Evolutionary conservation across 2,888 invertebrate species (phyloP).

Genomic region (Rhagium mordax): DNA sequence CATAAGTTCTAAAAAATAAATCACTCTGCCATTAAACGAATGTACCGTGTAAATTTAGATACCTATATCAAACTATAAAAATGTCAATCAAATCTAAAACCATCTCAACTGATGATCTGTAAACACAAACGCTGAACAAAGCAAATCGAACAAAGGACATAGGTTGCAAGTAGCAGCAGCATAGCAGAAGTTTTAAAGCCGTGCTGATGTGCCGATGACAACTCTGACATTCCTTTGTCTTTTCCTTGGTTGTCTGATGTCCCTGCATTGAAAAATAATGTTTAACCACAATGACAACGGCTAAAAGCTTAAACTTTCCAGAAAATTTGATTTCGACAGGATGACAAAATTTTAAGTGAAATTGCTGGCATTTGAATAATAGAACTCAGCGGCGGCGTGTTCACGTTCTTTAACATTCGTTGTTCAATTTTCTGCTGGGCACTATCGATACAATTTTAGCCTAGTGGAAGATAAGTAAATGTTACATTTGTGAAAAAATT

Average conservation of each 20-base stretch:
- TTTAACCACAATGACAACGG: conserved; percentile 5
- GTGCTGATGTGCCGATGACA: conserved; percentile 14
- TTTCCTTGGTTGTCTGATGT: background rate
- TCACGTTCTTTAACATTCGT: too few species aligned
- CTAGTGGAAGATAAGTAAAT: too few species aligned
- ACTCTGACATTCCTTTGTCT: conserved; percentile 20
- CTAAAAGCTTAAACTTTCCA: background rate
- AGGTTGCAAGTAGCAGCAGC: conserved; percentile 12
- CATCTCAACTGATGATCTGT: conserved; percentile 3
- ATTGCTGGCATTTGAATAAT: background rate
- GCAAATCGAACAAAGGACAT: conserved; percentile 22
- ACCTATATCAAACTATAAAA: background rate
- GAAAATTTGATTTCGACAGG: background rate
- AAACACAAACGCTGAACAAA: conserved; percentile 1
- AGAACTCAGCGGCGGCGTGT: background rate
- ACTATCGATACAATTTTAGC: too few species aligned
- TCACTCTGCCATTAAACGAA: too few species aligned
- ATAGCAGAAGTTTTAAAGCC: conserved; percentile 16
- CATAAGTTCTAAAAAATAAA: too few species aligned
- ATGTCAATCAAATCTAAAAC: conserved; percentile 13
- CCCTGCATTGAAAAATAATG: conserved; percentile 9
- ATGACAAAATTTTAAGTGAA: background rate
- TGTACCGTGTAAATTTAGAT: background rate
- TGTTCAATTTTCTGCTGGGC: too few species aligned
- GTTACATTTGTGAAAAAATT: too few species aligned